Conservation (phyloP, 2,797 vertebrate species). For the Anas capensis region DNA sequence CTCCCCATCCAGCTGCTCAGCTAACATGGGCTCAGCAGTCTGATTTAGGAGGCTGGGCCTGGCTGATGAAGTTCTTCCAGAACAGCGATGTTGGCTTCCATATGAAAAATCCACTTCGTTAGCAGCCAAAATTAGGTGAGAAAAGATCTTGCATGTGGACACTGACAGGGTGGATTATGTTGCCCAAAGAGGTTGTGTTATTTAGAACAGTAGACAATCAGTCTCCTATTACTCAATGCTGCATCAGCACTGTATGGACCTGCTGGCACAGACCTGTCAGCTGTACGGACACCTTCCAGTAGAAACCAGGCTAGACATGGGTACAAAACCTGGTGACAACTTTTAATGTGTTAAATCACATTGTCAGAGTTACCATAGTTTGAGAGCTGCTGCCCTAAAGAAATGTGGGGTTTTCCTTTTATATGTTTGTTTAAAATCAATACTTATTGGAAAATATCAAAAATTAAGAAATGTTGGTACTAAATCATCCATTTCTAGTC, state of each 20-base stretch:
- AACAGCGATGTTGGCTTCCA: conserved; percentile 10
- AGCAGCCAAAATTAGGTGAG: conserved; percentile 38
- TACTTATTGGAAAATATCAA: background rate
- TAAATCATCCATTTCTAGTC: background rate
- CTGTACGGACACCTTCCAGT: background rate
- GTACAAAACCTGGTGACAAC: background rate
- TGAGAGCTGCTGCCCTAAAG: background rate
- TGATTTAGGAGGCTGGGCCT: conserved; percentile 41
- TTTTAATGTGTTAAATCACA: background rate
- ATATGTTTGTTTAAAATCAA: background rate
- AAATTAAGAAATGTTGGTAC: background rate
- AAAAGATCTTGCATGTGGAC: conserved; percentile 11
- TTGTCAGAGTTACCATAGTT: background rate
- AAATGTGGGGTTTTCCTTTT: background rate
- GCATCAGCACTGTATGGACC: background rate
- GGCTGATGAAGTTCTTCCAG: conserved; percentile 31
- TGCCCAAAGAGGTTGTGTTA: background rate
- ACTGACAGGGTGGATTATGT: background rate
- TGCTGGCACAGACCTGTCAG: background rate
- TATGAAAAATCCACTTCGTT: conserved; percentile 30
- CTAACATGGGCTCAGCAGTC: background rate
- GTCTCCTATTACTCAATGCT: background rate
- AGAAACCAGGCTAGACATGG: background rate
- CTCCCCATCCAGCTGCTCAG: conserved; percentile 30
- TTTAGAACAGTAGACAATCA: background rate